Conservation (phyloP, 2,888 invertebrate species). For the Spatulosminthurus flaviceps region DNA sequence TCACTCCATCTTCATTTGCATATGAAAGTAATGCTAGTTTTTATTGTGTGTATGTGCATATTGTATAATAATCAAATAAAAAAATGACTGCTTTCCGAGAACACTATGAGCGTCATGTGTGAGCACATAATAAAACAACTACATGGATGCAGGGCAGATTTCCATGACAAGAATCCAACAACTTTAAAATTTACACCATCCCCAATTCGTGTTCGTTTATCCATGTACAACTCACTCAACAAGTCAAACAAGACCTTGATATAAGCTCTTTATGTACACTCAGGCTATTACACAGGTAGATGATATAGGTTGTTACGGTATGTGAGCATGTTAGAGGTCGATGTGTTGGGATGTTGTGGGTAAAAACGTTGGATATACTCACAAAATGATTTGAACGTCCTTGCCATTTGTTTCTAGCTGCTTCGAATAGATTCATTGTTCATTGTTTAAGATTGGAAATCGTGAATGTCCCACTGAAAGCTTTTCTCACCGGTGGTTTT, state of each 20-base stretch:
- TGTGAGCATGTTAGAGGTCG: constrained; percentile 6
- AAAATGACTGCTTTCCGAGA: not conserved
- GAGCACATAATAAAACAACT: constrained; percentile 1
- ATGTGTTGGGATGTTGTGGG: not conserved
- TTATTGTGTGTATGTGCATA: not conserved
- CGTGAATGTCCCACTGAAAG: constrained; percentile 19
- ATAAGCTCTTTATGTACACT: not conserved
- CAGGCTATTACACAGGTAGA: too few species aligned
- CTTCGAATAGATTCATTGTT: constrained; percentile 21
- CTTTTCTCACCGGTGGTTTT: constrained; percentile 3
- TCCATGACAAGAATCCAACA: not conserved
- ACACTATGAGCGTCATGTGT: not conserved
- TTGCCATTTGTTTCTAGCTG: constrained; percentile 37
- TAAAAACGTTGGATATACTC: not conserved
- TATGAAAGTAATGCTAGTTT: constrained; percentile 35
- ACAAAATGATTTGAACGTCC: constrained; percentile 27
- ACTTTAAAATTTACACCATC: constrained; percentile 13
- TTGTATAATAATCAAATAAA: not conserved
- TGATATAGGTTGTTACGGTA: not conserved
- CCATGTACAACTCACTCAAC: constrained; percentile 6
- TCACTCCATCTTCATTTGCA: constrained; percentile 38
- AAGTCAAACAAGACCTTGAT: constrained; percentile 24
- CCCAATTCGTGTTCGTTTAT: not conserved
- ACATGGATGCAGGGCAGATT: not conserved
- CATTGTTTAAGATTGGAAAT: constrained; percentile 28